phyloP scores from a whole-genome alignment of 2,113 vertebrate species.

The Rhynchomys soricoides region DNA sequence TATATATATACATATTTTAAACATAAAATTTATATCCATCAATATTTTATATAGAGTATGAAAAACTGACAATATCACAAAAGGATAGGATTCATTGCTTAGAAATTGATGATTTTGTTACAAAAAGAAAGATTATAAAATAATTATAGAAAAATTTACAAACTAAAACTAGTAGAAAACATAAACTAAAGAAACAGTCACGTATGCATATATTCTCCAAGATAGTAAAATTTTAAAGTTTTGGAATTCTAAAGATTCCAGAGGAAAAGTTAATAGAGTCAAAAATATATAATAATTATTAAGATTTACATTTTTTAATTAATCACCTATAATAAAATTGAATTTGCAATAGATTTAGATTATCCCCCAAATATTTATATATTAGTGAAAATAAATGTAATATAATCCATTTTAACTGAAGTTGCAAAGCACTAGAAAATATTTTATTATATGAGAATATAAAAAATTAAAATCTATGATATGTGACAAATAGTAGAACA shows the following conservation, averaged over 20 bases:
- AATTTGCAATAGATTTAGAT: not conserved
- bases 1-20: not conserved
- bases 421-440: not conserved
- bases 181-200: not conserved
- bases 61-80: not conserved
- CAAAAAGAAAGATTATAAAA: not conserved
- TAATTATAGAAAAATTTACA: not conserved
- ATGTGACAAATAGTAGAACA: not conserved
- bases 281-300: not conserved
- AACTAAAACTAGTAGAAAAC: not conserved
- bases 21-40: not conserved
- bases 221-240: not conserved
- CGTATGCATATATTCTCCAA: not conserved
- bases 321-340: not conserved
- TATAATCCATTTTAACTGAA: not conserved
- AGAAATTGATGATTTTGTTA: not conserved
- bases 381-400: not conserved
- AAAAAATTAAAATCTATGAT: not conserved
- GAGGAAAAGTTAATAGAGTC: not conserved
- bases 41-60: not conserved
- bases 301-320: not conserved
- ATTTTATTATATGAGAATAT: not conserved
- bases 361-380: not conserved
- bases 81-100: not conserved
- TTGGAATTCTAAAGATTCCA: not conserved